phyloP scores from a whole-genome alignment of 92 coral and sea anemone species.

The Palythoa heliodiscus region DNA sequence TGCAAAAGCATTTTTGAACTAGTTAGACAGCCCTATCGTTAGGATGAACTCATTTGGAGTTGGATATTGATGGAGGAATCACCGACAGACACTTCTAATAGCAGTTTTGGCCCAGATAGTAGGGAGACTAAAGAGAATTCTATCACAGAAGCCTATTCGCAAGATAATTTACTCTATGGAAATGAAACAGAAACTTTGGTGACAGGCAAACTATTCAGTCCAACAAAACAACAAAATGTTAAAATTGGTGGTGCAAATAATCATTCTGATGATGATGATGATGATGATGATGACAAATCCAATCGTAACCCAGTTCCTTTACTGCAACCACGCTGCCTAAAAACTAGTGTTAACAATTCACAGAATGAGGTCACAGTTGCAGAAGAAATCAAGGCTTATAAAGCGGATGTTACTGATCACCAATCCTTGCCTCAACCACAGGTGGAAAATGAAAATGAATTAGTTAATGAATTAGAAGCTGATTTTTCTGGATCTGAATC shows the following conservation, averaged over 20 bases:
- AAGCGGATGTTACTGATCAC: neutral
- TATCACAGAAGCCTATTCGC: neutral
- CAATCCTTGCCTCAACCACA: neutral
- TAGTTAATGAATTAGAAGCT: neutral
- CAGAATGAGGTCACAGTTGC: neutral
- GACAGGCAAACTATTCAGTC: constrained; percentile 6
- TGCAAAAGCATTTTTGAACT: neutral
- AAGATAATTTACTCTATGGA: constrained; percentile 28
- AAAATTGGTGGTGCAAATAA: neutral
- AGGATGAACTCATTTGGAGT: neutral
- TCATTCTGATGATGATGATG: neutral
- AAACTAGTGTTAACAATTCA: neutral
- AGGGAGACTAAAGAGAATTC: neutral
- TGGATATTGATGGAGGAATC: constrained; percentile 21
- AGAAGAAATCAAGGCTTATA: neutral
- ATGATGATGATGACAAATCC: neutral
- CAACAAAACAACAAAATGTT: neutral
- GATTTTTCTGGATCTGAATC: constrained; percentile 25
- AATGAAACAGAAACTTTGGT: constrained; percentile 35
- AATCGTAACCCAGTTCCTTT: neutral
- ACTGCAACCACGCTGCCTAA: neutral
- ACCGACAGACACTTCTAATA: neutral
- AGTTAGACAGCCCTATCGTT: neutral
- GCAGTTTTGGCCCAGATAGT: neutral
- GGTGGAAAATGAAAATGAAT: neutral